Percentiles rank a stretch among this genome's conserved stretches.
Conservation (phyloP, 2,797 vertebrate genomes). For the Melanotaenia nigrans region DNA sequence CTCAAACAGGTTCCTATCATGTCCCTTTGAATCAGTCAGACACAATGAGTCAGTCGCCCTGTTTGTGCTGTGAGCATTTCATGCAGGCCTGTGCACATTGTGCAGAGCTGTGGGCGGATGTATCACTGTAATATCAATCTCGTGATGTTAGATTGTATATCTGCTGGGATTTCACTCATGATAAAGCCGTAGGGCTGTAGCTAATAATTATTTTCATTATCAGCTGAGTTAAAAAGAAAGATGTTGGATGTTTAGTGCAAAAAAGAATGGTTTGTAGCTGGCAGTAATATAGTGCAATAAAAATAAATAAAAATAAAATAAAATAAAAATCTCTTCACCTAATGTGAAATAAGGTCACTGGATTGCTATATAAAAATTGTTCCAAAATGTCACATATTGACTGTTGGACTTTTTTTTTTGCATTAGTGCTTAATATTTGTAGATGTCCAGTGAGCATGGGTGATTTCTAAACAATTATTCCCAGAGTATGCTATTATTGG, state of each 20-base stretch:
- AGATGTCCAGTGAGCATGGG: background rate
- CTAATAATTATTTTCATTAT: constrained; percentile 8
- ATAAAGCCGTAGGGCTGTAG: background rate
- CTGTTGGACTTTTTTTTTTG: background rate
- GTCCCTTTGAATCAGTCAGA: constrained; percentile 53
- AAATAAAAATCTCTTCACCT: background rate
- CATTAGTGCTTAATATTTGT: background rate
- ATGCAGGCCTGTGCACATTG: constrained; percentile 36
- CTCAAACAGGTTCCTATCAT: constrained; percentile 43
- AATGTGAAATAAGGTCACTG: background rate
- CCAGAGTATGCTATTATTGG: background rate
- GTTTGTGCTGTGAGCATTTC: constrained; percentile 37
- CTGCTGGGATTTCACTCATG: constrained; percentile 21
- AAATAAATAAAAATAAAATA: background rate
- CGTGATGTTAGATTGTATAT: constrained; percentile 28
- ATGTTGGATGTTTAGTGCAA: background rate
- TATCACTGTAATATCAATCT: constrained; percentile 34
- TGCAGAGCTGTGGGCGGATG: constrained; percentile 36
- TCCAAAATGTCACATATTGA: background rate
- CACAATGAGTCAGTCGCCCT: constrained; percentile 41
- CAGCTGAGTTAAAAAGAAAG: background rate
- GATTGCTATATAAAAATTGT: background rate
- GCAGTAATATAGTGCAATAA: background rate
- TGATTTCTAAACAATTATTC: too few relatives aligned
- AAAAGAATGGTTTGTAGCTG: background rate